Base-by-base conservation (phyloP, 2,797 vertebrate species). In the Dermochelys coriacea region DNA sequence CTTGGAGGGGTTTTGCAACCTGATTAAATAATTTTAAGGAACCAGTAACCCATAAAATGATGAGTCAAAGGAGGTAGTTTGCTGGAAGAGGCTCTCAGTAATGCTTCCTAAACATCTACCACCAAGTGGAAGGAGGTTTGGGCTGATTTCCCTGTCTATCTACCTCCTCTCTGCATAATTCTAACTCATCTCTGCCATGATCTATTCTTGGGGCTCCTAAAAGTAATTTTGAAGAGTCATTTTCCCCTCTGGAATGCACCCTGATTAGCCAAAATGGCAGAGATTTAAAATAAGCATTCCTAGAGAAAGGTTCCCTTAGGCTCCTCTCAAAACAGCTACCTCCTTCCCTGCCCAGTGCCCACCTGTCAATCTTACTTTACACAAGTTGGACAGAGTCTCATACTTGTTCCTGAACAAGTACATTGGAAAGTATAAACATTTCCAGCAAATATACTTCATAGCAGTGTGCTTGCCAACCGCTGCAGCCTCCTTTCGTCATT, bases 361-460 rank as follows among this genome's bases (percentile, higher is more conserved):
- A 25, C 55, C 37, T 21, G 12, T 86, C 61, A 55, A 8, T 51
- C 77, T 80, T 54, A 51, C 52, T 77, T 68, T 50, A 41, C 37
- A 45, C 21, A 84, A 54, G 84, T 54, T 80, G 82, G 79, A 68
- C 34, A 75, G 11, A 50, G 11, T 55, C 50, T 27, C 5, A 29
- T 55, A 41, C 64, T 90, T 0, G 0, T 68, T 29, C 59, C 8
- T 50, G 51, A 68, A 29, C 82, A 29, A 82, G 50, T 19, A 80
- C 54, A 61, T 61, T 61, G 15, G 15, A 93, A 86, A 23, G 29
- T 10, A 9, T 41, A 0, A 5, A 41, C 51, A 12, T 57, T 87
- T 78, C 88, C 37, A 64, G 86, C 21, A 31, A 55, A 57, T 0
- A 0, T 49, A 41, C 4, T 21, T n/a, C 1, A 12, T 5, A 75